A percentile compares a stretch with the other conserved stretches of the same genome.
Evolutionary conservation across 2,797 vertebrate species (phyloP).

Genomic region (Labroides dimidiatus): DNA sequence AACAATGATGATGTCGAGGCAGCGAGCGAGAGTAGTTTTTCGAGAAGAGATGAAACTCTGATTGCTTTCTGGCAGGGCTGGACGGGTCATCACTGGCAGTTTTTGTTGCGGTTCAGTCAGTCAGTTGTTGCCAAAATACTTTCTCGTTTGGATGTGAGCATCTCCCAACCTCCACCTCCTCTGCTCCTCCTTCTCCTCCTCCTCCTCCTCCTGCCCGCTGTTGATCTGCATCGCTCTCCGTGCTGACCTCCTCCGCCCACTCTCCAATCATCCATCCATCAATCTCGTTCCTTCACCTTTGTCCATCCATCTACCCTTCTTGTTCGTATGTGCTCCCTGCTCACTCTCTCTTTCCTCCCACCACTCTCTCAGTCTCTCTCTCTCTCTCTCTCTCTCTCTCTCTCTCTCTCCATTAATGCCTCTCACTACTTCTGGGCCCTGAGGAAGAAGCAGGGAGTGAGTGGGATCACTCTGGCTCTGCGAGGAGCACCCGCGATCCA

Average conservation of each 20-base stretch:
- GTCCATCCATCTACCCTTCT: conserved; percentile 24
- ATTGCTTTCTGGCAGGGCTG: conserved; percentile 51
- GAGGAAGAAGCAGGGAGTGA: conserved; percentile 61
- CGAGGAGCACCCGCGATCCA: conserved; percentile 44
- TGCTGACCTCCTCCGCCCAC: conserved; percentile 55
- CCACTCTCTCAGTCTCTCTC: conserved; percentile 39
- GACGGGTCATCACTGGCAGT: conserved; percentile 36
- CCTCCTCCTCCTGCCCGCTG: conserved; percentile 36
- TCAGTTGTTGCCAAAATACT: conserved; percentile 44
- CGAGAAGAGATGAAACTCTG: conserved; percentile 46
- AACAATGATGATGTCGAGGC: conserved; percentile 3
- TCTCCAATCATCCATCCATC: conserved; percentile 36
- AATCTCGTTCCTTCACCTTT: conserved; percentile 38
- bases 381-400: conserved; percentile 32
- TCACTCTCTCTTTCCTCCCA: conserved; percentile 54
- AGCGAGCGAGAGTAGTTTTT: conserved; percentile 28
- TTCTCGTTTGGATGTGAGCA: conserved; percentile 27
- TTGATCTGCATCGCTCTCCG: conserved; percentile 45
- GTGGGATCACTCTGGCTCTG: conserved; percentile 50
- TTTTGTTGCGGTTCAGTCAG: conserved; percentile 10
- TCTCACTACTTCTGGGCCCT: conserved; percentile 54
- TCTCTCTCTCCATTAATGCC: conserved; percentile 57
- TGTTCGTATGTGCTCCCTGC: background rate
- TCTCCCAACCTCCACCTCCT: conserved; percentile 15
- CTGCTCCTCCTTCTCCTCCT: conserved; percentile 33